A percentile compares a stretch with the other conserved stretches of the same genome.
These are phyloP conservation scores for Strix aluco DNA, from an alignment of 2,113 vertebrate species.

Conservation along the genomic window DNA sequence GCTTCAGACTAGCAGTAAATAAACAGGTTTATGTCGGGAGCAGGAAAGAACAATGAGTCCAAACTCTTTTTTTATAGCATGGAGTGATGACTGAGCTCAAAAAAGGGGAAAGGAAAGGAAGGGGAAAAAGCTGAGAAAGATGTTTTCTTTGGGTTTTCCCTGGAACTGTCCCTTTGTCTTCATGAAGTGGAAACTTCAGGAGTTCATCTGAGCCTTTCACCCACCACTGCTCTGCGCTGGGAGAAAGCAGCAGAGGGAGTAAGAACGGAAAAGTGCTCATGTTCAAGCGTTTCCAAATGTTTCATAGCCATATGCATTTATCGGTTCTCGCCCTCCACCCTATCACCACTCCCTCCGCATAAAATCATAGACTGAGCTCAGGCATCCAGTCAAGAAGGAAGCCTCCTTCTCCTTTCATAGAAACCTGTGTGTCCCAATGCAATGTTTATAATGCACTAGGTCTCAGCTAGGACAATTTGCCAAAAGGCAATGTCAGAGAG, in stretches of 20 bases:
- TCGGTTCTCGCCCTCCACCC: slow-evolving; percentile 35
- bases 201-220: slow-evolving; percentile 24
- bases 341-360: slow-evolving; percentile 34
- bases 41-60: not conserved
- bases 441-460: not conserved
- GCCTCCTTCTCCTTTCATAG: not conserved
- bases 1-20: not conserved
- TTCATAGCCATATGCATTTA: slow-evolving; percentile 35
- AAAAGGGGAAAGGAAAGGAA: not conserved
- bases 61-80: not conserved
- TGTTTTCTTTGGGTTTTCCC: slow-evolving; percentile 21
- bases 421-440: not conserved
- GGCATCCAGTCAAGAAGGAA: not conserved
- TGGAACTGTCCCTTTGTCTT: slow-evolving; percentile 22
- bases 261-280: slow-evolving; percentile 2
- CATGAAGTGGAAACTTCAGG: slow-evolving; percentile 9
- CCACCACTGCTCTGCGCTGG: not conserved
- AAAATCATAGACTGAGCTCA: slow-evolving; percentile 1
- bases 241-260: not conserved
- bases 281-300: slow-evolving; percentile 66
- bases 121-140: not conserved
- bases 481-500: slow-evolving; percentile 46
- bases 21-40: not conserved
- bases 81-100: not conserved
- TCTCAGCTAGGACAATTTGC: slow-evolving; percentile 43